Evolutionary conservation across 2,797 vertebrate species (phyloP), one percentile per base, ranked within the genome.

Genomic region (Jordanella pulchra): DNA sequence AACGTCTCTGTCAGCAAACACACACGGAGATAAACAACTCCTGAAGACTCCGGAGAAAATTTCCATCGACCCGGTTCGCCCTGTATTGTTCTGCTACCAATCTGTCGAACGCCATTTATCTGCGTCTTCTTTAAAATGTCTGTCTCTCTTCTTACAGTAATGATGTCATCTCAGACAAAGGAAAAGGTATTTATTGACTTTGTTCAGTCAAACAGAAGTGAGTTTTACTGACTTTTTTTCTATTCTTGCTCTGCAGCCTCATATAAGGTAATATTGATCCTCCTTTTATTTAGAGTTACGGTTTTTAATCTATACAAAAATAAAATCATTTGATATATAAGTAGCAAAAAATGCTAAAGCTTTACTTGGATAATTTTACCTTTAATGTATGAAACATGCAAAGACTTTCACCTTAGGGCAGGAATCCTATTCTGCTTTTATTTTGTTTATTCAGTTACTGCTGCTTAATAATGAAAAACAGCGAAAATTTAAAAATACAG

Each of bases 1-100:
- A 79, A 89, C 77, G 71, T 78, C 78, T 80, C 83, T 77, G 81
- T 89, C 85, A 88, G 87, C 86, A 88, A 79, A 84, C 84, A 75
- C 74, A 86, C 69, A 45, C 61, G 42, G 12, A 61, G 15, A 39
- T 18, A 14, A 25, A 72, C 72, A 75, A 50, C 35, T 65, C 77
- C 47, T 1, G 48, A 86, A 69, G 67, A 81, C 60, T 71, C n/a
- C 17, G 67, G 21, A 72, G 80, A 89, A 60, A 80, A 76, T 88
- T 90, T 90, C 83, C 78, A 28, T 87, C 73, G 63, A 65, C 69
- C 75, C 64, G 73, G 68, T 60, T 88, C 82, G 82, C 78, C 85
- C 82, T 84, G 69, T 78, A n/a, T 80, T 61, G 82, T 80, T 61
- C 69, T 47, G 7, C 48, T 15, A 47, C 61, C 75, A 63, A 23